Evolutionary conservation across 1,140 invertebrate species (phyloP), one percentile per base, ranked within the genome.

Genomic region (Lasioglossum albipes): DNA sequence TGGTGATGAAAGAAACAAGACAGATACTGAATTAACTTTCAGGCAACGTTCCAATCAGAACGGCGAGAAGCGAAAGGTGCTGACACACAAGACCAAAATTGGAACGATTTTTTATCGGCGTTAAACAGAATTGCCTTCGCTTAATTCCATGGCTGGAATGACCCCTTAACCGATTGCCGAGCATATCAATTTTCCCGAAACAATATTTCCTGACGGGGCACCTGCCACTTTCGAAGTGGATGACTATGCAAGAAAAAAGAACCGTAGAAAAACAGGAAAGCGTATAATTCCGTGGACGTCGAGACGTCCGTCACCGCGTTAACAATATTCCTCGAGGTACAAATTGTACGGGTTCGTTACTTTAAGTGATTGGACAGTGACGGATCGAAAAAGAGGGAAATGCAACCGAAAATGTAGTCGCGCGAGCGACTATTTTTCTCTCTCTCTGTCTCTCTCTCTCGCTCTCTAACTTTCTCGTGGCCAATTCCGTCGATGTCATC

Each of bases 401-500:
- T 12, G 42, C 22, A 36, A 13, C 3, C 22, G 27, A 59, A 67
- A 67, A 52, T 49, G 52, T 74, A 41, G 12, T 31, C 6, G 31
- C 7, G n/a, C 42, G 20, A 10, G 20, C 72, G 36, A 5, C 36
- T 5, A 36, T 36, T 36, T 36, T 36, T 36, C 36, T 3, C 36
- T 36, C 36, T 36, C 36, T 36, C 0, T 36, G 0, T 36, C 36
- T 36, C 2, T 36, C 36, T 36, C 36, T 36, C 36, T 36, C 36
- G 1, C 31, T 36, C 31, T 36, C 31, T 36, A 3, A 12, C 10
- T 49, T 10, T 49, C 45, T 49, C 45, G 52, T 18, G 16, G 62
- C 27, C 73, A 69, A 75, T 80, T 80, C 52, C 65, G 42, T 27
- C 54, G 12, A 59, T 49, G 79, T 69, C 72, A 75, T 68, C 73